Base-by-base conservation (phyloP, 2,797 vertebrate species). In the Nannoperca australis region DNA sequence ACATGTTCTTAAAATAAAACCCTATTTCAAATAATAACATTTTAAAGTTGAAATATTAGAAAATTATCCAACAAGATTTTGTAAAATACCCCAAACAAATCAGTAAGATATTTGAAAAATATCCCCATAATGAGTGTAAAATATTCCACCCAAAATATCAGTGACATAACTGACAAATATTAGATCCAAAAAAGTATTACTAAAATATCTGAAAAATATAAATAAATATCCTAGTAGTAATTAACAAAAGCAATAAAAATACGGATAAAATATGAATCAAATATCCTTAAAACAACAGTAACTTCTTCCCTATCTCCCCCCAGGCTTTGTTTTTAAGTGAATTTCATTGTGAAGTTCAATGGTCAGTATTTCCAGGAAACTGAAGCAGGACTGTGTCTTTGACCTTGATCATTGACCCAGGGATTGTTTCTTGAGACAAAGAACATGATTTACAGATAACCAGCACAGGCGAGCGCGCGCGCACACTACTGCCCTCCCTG, bases 341-440 rank as follows among this genome's bases (percentile, higher is more conserved):
- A 62, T 70, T 55, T 73, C 44, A 22, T 3, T 14, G 11, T 49
- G 9, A 30, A 72, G 62, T 13, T 68, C 30, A 68, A 32, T 22
- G 56, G 62, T 84, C 60, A 62, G 36, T 70, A 14, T 68, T 79
- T 78, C 47, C 68, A 66, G 76, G 40, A 80, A 77, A 58, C 34
- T 42, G 70, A 73, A 65, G 36, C 53, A 59, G 22, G 71, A 56
- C 65, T 13, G 22, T 50, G 60, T 73, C 62, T 72, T 50, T 78
- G 88, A 90, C 90, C 82, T 83, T 78, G 60, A 58, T 86, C 78
- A 56, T n/a, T 89, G 85, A 89, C 83, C 87, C 82, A 64, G 20
- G 82, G 56, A 42, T 38, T 73, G 74, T 76, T 88, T 79, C 59
- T 59, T 51, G 65, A 81, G 85, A 89, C 81, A 84, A 76, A 87